These are phyloP conservation scores for Ibycter americanus DNA, from an alignment of 2,797 vertebrate species.

Conservation along the genomic window DNA sequence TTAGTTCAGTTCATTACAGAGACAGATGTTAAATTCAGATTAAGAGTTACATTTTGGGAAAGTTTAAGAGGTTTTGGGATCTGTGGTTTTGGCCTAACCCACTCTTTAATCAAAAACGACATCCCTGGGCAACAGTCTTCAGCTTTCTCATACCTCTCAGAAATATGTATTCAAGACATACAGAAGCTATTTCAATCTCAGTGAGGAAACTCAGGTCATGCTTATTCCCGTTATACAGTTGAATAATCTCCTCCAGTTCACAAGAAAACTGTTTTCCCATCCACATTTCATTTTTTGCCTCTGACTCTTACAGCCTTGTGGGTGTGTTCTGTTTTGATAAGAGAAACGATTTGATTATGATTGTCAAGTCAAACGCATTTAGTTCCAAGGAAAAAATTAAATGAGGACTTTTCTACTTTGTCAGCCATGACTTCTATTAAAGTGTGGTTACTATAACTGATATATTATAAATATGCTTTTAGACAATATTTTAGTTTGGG, in stretches of 20 bases:
- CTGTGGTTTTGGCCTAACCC: conserved; percentile 18
- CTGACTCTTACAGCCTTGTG: background rate
- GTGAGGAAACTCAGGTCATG: background rate
- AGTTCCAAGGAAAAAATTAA: background rate
- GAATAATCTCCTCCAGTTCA: background rate
- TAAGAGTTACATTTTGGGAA: conserved; percentile 7
- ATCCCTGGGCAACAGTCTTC: background rate
- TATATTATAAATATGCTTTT: background rate
- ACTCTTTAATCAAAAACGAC: background rate
- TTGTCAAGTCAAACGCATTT: background rate
- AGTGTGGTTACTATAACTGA: background rate
- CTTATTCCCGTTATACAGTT: background rate
- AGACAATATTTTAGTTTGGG: background rate
- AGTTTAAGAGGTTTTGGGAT: conserved; percentile 16
- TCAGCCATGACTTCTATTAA: background rate
- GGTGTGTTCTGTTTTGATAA: background rate
- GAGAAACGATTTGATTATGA: background rate
- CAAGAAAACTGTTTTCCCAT: background rate
- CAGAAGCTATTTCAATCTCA: background rate
- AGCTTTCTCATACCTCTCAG: background rate
- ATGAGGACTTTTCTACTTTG: background rate
- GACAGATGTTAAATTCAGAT: conserved; percentile 31
- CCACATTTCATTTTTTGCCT: background rate
- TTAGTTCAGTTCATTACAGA: conserved; percentile 6
- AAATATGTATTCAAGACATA: background rate